Evolutionary conservation across 1,140 invertebrate genomes (phyloP).

Genomic region (Meloidogyne hapla): DNA sequence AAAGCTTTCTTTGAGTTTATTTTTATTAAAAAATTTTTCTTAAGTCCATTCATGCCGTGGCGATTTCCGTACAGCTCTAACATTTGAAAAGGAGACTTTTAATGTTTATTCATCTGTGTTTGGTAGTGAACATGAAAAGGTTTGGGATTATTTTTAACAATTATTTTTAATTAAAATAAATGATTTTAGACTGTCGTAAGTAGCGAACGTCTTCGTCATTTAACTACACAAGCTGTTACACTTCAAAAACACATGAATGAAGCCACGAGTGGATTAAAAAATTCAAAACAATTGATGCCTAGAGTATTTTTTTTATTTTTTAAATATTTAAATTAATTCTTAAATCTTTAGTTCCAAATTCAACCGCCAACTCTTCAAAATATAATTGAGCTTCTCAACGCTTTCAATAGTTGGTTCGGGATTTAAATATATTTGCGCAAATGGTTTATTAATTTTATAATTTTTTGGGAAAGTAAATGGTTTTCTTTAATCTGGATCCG

Average conservation of each 20-base stretch:
- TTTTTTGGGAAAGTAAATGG: too few species aligned
- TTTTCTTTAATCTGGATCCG: too few species aligned
- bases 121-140: constrained; percentile 39
- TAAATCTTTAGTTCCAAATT: constrained; percentile 24
- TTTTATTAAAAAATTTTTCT: constrained; percentile 33
- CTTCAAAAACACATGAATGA: constrained; percentile 43
- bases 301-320: not conserved
- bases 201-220: constrained; percentile 37
- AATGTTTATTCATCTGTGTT: constrained; percentile 41
- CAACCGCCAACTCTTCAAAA: constrained; percentile 34
- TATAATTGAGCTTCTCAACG: constrained; percentile 38
- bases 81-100: constrained; percentile 38
- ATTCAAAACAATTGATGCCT: constrained; percentile 16
- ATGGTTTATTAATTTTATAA: too few species aligned
- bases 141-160: not conserved
- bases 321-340: too few species aligned
- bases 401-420: constrained; percentile 30
- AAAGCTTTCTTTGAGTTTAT: not conserved
- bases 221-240: constrained; percentile 42
- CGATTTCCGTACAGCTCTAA: constrained; percentile 39
- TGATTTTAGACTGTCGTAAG: constrained; percentile 27
- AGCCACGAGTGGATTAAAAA: constrained; percentile 16
- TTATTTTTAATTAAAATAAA: too few species aligned
- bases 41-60: constrained; percentile 40
- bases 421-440: too few species aligned